Conservation (phyloP, 2,888 invertebrate genomes). For the Mycogona germanica region DNA sequence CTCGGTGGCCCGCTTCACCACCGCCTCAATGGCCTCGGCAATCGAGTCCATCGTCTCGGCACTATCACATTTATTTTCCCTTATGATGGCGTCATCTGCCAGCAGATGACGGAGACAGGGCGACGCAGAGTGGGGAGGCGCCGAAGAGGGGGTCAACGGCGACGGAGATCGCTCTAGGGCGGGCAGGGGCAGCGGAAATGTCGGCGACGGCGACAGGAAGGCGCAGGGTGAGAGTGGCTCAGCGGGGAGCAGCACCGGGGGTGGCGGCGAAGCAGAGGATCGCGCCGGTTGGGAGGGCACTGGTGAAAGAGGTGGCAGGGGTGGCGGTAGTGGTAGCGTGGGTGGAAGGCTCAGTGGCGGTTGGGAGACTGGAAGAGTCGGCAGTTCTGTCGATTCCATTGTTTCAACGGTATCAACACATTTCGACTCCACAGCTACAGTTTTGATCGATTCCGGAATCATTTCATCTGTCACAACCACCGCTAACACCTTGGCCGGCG, state of each 20-base stretch:
- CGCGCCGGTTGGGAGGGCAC: too few relatives aligned
- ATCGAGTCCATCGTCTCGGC: constrained; percentile 11
- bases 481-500: not conserved
- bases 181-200: too few relatives aligned
- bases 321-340: not conserved
- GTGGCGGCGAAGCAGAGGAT: too few relatives aligned
- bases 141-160: too few relatives aligned
- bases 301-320: too few relatives aligned
- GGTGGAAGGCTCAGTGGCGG: too few relatives aligned
- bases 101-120: not conserved
- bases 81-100: not conserved
- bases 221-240: too few relatives aligned
- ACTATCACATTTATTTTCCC: constrained; percentile 1
- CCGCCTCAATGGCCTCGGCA: constrained; percentile 21
- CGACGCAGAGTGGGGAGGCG: too few relatives aligned
- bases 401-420: not conserved
- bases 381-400: not conserved
- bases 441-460: not conserved
- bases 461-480: not conserved
- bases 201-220: too few relatives aligned
- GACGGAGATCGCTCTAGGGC: too few relatives aligned
- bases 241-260: too few relatives aligned
- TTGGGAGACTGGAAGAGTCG: too few relatives aligned
- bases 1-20: constrained; percentile 15
- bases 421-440: not conserved